phyloP scores from a whole-genome alignment of 2,797 vertebrate species.

The Thripadectes ignobilis region DNA sequence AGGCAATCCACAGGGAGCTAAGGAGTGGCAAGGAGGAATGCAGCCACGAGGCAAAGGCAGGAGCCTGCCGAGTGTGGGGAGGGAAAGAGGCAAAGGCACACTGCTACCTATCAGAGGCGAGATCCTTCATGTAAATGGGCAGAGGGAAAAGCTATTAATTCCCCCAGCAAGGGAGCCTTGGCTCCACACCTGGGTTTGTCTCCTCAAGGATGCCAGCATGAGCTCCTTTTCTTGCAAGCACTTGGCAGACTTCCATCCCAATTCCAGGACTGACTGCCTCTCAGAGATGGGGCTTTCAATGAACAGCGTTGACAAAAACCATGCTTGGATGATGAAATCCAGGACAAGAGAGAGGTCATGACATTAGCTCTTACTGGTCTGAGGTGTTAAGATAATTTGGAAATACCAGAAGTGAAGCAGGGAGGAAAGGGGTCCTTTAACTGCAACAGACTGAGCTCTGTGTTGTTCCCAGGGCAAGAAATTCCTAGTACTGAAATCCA shows the following conservation, averaged over 20 bases:
- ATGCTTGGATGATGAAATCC: background rate
- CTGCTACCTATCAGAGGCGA: accelerated
- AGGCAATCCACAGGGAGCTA: background rate
- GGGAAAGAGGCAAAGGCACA: background rate
- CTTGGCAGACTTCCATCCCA: background rate
- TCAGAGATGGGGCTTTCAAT: background rate
- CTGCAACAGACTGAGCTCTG: background rate
- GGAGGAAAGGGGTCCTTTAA: background rate
- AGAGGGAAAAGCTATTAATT: background rate
- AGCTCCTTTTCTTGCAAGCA: background rate
- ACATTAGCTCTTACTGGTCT: background rate
- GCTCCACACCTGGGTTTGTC: background rate
- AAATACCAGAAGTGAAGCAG: background rate
- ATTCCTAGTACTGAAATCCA: background rate
- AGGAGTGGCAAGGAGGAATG: background rate
- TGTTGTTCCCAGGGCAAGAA: background rate
- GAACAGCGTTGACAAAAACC: background rate
- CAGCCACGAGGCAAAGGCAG: background rate
- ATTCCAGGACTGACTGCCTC: background rate
- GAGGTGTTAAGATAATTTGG: background rate
- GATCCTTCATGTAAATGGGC: background rate
- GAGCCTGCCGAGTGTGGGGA: background rate
- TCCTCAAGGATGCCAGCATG: background rate
- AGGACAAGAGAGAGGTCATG: background rate
- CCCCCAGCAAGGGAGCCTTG: background rate